phyloP scores from a whole-genome alignment of 2,888 invertebrate genomes.

The Horisme vitalbata region DNA sequence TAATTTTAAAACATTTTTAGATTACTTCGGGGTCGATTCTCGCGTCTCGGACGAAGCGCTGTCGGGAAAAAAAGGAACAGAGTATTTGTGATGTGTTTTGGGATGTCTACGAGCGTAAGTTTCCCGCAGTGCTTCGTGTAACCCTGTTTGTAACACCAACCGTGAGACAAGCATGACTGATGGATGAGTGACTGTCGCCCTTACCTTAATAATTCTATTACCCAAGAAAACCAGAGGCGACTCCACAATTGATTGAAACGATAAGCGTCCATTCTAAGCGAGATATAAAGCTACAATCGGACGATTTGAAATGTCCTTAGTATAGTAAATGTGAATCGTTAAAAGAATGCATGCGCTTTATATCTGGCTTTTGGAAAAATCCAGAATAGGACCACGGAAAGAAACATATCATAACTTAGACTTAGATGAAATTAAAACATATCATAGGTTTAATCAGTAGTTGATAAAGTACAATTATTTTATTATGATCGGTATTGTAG shows the following conservation, averaged over 20 bases:
- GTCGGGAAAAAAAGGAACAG: conserved; percentile 38
- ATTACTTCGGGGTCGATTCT: conserved; percentile 54
- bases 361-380: conserved; percentile 79
- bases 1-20: conserved; percentile 39
- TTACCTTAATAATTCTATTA: conserved; percentile 36
- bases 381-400: conserved; percentile 79
- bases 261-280: conserved; percentile 72
- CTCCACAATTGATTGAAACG: conserved; percentile 58
- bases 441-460: conserved; percentile 70
- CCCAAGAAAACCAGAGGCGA: conserved; percentile 70
- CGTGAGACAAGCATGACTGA: conserved; percentile 44
- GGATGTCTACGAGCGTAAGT: conserved; percentile 36
- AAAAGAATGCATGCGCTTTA: conserved; percentile 81
- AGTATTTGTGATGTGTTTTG: conserved; percentile 39
- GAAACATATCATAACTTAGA: conserved; percentile 74
- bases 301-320: conserved; percentile 63
- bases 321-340: conserved; percentile 63
- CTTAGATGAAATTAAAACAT: conserved; percentile 60
- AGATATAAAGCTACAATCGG: conserved; percentile 74
- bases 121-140: conserved; percentile 44
- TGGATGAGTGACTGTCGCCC: conserved; percentile 63
- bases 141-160: conserved; percentile 46
- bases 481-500: conserved; percentile 79
- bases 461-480: conserved; percentile 76
- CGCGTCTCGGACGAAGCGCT: conserved; percentile 61